phyloP scores from a whole-genome alignment of 2,113 vertebrate species.

The Tonatia bakeri region DNA sequence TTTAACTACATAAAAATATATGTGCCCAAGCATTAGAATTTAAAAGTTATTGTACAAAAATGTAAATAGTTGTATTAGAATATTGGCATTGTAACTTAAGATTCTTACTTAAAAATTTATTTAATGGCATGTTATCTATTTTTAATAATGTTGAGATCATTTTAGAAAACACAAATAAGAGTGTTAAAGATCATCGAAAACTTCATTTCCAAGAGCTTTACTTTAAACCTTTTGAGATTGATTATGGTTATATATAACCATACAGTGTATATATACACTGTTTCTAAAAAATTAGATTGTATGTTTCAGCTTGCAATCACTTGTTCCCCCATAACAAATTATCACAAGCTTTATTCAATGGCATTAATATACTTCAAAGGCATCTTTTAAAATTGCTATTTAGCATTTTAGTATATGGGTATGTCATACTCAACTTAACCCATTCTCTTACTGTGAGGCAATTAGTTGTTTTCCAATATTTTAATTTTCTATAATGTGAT shows the following conservation, averaged over 20 bases:
- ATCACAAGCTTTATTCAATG: neutral
- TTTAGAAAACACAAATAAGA: neutral
- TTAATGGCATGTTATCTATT: neutral
- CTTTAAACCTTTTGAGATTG: neutral
- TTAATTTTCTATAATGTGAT: conserved; percentile 3
- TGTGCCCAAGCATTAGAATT: neutral
- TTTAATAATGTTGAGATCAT: neutral
- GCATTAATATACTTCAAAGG: neutral
- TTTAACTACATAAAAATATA: neutral
- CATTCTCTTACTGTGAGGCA: neutral
- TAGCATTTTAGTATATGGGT: neutral
- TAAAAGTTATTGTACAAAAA: neutral
- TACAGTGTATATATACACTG: neutral
- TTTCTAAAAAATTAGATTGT: neutral
- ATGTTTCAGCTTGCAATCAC: neutral
- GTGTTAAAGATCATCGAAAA: neutral
- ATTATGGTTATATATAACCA: neutral
- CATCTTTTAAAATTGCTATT: neutral
- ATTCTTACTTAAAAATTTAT: neutral
- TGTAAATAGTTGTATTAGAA: neutral
- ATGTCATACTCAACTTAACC: neutral
- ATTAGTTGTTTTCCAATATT: neutral
- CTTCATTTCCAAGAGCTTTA: neutral
- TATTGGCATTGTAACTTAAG: neutral
- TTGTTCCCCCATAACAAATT: neutral